Evolutionary conservation across 2,797 vertebrate genomes (phyloP).

Genomic region (Chrosomus eos): DNA sequence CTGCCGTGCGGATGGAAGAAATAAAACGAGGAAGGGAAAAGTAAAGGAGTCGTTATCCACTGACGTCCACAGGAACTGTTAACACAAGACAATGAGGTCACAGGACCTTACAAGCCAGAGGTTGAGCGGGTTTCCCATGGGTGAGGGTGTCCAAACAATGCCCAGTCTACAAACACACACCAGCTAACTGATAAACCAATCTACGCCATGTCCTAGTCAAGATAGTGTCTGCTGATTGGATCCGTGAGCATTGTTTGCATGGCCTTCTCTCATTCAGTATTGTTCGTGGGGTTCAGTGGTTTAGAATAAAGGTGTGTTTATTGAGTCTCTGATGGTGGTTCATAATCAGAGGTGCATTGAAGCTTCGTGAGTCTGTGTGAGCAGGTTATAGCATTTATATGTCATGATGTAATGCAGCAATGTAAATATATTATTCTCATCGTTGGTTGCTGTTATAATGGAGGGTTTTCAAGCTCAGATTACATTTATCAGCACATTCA

Average conservation of each 20-base stretch:
- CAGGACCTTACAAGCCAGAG: constrained; percentile 56
- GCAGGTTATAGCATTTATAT: constrained; percentile 9
- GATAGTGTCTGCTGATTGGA: neutral
- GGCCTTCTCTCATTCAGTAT: constrained; percentile 1
- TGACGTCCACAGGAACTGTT: constrained; percentile 57
- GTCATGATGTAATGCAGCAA: neutral
- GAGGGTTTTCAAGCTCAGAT: neutral
- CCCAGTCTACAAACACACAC: constrained; percentile 14
- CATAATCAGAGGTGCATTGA: constrained; percentile 5
- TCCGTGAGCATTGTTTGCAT: neutral
- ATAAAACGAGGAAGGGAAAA: constrained; percentile 42
- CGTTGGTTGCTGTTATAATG: neutral
- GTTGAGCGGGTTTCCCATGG: constrained; percentile 50
- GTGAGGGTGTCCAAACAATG: constrained; percentile 35
- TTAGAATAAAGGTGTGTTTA: constrained; percentile 14
- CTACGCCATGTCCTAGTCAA: neutral
- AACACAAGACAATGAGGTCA: constrained; percentile 59
- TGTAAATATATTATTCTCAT: neutral
- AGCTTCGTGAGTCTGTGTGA: neutral
- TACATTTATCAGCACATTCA: neutral
- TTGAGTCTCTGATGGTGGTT: neutral
- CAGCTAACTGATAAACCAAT: constrained; percentile 4
- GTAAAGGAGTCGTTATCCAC: constrained; percentile 67
- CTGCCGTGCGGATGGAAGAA: constrained; percentile 57
- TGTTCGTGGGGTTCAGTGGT: neutral